Percentiles rank a stretch among this genome's conserved stretches.
phyloP scores from a whole-genome alignment of 2,113 vertebrate genomes.

The Gorsachius goisagi region DNA sequence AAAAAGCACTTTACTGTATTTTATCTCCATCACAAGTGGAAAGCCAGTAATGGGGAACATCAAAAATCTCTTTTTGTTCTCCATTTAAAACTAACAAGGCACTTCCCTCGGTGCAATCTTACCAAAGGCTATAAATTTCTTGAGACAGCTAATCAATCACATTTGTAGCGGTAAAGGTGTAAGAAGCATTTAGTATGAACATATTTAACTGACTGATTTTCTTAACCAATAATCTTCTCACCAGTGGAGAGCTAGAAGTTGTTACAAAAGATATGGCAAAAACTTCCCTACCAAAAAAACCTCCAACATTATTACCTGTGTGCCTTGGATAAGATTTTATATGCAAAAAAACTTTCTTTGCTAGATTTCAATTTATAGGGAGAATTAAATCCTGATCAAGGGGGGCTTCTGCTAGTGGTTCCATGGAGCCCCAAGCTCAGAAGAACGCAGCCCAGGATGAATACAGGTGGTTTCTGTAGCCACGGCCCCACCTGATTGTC shows the following conservation, averaged over 20 bases:
- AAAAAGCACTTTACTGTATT: slow-evolving; percentile 45
- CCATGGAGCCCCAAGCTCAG: neutral
- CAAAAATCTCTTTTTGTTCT: neutral
- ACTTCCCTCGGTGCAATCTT: neutral
- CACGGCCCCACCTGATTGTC: neutral
- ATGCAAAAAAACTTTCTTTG: neutral
- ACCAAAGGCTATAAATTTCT: slow-evolving; percentile 4
- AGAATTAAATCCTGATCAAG: neutral
- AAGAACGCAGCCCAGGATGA: neutral
- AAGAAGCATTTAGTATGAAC: neutral
- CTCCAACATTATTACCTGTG: neutral
- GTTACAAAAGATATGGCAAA: neutral
- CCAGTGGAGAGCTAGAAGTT: neutral
- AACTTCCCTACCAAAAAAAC: neutral
- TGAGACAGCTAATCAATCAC: neutral
- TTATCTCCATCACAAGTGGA: slow-evolving; percentile 28
- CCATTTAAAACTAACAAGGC: neutral
- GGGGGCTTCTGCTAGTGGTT: neutral
- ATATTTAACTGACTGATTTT: neutral
- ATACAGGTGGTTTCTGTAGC: neutral
- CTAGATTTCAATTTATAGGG: neutral
- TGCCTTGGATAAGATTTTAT: neutral
- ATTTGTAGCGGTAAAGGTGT: neutral
- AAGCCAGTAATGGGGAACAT: neutral
- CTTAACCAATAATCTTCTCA: neutral